phyloP scores from a whole-genome alignment of 2,797 vertebrate species.

The Gila robusta region DNA sequence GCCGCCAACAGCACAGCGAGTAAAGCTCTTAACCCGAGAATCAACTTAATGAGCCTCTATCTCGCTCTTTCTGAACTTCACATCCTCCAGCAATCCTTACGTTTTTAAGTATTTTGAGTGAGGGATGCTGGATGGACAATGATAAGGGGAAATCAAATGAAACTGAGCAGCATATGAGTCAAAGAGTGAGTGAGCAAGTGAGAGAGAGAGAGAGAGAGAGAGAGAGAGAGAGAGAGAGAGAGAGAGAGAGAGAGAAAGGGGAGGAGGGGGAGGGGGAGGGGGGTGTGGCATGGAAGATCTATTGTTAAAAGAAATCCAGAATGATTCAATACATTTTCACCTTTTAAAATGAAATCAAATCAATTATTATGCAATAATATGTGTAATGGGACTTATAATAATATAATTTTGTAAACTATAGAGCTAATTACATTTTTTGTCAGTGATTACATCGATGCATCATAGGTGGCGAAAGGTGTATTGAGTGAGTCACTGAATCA shows the following conservation, averaged over 20 bases:
- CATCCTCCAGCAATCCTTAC: constrained; percentile 14
- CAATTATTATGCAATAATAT: background rate
- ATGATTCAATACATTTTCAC: background rate
- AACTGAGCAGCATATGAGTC: background rate
- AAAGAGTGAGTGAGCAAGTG: background rate
- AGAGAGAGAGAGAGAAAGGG: no score
- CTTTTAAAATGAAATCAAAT: background rate
- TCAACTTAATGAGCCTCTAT: constrained; percentile 58
- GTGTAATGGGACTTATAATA: background rate
- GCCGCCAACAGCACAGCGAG: constrained; percentile 46
- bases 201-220: background rate
- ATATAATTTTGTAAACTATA: background rate
- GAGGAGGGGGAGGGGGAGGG: no score
- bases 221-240: no score
- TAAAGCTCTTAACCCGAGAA: constrained; percentile 56
- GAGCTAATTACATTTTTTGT: background rate
- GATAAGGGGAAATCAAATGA: constrained; percentile 4
- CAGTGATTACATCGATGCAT: background rate
- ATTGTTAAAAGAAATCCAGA: background rate
- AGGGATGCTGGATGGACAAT: background rate
- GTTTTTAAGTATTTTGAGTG: constrained; percentile 1
- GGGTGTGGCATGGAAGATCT: no score
- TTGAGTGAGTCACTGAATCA: background rate
- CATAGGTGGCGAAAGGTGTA: background rate
- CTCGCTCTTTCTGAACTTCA: constrained; percentile 36